Percentiles rank a stretch among this genome's conserved stretches.
phyloP scores from a whole-genome alignment of 2,888 invertebrate genomes.

The Chrysomela aeneicollis region DNA sequence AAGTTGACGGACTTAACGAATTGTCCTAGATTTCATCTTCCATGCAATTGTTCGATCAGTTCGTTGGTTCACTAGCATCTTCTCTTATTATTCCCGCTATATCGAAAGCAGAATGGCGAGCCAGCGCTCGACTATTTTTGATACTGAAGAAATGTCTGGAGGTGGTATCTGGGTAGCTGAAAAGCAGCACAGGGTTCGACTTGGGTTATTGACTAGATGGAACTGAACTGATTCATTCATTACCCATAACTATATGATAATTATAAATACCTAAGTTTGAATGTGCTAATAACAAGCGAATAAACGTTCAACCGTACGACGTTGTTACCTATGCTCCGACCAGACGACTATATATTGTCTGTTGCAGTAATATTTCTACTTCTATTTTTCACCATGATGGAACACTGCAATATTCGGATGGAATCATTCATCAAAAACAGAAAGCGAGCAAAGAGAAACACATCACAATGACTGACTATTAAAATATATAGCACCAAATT shows the following conservation, averaged over 20 bases:
- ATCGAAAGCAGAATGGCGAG: slow-evolving; percentile 33
- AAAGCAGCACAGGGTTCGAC: slow-evolving; percentile 31
- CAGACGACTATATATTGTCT: background rate
- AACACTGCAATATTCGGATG: background rate
- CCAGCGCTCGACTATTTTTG: slow-evolving; percentile 37
- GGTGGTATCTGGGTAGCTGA: slow-evolving; percentile 24
- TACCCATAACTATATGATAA: slow-evolving; percentile 43
- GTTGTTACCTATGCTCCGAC: slow-evolving; percentile 32
- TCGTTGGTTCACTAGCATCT: background rate
- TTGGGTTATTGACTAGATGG: slow-evolving; percentile 46
- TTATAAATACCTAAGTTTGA: slow-evolving; percentile 44
- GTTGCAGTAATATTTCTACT: too few species aligned
- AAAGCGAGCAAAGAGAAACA: too few species aligned
- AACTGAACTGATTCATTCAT: slow-evolving; percentile 59
- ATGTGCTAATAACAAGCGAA: slow-evolving; percentile 48
- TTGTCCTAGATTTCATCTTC: background rate
- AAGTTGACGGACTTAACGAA: slow-evolving; percentile 11
- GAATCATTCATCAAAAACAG: background rate
- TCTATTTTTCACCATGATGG: slow-evolving; percentile 6
- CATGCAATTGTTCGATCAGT: slow-evolving; percentile 1
- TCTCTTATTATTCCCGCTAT: slow-evolving; percentile 24
- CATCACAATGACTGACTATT: too few species aligned
- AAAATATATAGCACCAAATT: too few species aligned
- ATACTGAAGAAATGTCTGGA: slow-evolving; percentile 37
- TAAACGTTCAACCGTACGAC: slow-evolving; percentile 45